A percentile compares a stretch with the other conserved stretches of the same genome.
These are phyloP conservation scores for Sebastes schlegelii DNA, from an alignment of 2,113 vertebrate genomes.

Conservation along the genomic window DNA sequence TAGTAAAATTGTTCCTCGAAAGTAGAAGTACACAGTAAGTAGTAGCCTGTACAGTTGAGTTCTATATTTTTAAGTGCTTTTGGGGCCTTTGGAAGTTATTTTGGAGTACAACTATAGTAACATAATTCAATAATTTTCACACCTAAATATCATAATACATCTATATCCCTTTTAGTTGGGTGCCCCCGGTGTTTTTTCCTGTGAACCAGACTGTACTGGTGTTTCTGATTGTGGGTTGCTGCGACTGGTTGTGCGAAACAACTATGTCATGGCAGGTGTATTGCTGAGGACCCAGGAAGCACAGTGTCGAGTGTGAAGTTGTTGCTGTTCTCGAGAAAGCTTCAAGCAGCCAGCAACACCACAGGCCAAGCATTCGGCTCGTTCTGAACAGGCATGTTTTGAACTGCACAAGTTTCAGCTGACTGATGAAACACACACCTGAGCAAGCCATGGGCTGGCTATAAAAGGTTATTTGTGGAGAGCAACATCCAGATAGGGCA, in stretches of 20 bases:
- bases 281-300: not conserved
- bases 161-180: no score
- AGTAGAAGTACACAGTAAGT: not conserved
- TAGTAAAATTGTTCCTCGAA: not conserved
- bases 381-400: not conserved
- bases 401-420: not conserved
- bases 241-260: not conserved
- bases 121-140: no score
- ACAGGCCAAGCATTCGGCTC: not conserved
- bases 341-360: not conserved
- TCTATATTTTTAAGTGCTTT: no score
- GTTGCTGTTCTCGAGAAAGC: not conserved
- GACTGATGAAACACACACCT: not conserved
- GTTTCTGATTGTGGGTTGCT: not conserved
- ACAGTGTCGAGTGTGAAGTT: not conserved
- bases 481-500: conserved; percentile 30
- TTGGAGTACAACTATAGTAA: no score
- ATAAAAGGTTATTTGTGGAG: conserved; percentile 30
- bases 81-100: no score
- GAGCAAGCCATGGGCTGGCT: not conserved
- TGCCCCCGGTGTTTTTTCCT: not conserved
- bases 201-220: not conserved
- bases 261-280: not conserved
- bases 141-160: no score
- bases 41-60: not conserved